Evolutionary conservation across 2,113 vertebrate species (phyloP), one percentile per base, ranked within the genome.

Genomic region (Cavia aperea): DNA sequence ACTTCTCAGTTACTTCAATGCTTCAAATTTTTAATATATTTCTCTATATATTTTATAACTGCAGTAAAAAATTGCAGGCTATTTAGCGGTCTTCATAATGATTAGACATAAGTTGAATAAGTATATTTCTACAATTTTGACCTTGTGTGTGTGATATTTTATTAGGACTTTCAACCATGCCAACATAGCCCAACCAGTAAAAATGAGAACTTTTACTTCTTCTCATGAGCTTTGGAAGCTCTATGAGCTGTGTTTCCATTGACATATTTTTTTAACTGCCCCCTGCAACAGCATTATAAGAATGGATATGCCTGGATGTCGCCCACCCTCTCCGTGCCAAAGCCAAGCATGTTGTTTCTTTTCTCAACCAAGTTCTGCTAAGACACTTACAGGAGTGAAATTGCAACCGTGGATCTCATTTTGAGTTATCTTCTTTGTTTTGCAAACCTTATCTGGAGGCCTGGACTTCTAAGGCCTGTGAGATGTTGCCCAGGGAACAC

Each of bases 401-500:
- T 92, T 60, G 56, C 13, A 0, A 46, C 23, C 15, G 36, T 0
- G 54, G 62, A 54, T 82, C 94, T 97, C 86, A 90, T 88, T 89
- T 97, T 86, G 92, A 96, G 89, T 97, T 96, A 94, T 88, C 91
- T 49, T 95, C 97, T 96, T 96, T 97, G 94, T 97, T 97, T 95
- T 96, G 94, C 96, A 97, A 96, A 93, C 91, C 95, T 96, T 95
- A 95, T 96, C 96, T 97, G 94, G 88, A 96, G 94, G 94, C 60
- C 95, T 92, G 94, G 95, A 93, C 93, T 97, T 97, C 96, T 92
- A 91, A 97, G 93, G 96, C 96, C 95, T 83, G 86, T 91, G 96
- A 89, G 97, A 82, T 90, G 90, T 97, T 96, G 97, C 98, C 97
- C 54, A 96, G 96, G 97, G 97, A 97, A 94, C 78, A 90, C 58